Base-by-base conservation (phyloP, 1,140 invertebrate species). In the fruit fly (Drosophila melanogaster) region DNA sequence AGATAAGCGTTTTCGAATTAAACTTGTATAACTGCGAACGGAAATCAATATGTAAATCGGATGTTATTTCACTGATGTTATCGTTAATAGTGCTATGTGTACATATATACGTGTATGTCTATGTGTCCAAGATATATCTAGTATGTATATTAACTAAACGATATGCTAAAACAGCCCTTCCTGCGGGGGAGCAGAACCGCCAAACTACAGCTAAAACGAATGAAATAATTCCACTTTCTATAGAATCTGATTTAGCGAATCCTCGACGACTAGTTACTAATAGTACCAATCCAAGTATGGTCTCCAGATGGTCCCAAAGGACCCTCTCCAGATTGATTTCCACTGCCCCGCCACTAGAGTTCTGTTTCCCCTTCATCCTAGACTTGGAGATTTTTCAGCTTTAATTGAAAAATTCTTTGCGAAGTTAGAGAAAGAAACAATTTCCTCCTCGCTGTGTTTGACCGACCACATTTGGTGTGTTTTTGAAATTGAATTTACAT, bases 401-500 rank as follows among this genome's bases (percentile, higher is more conserved):
- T 10, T 14, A 44, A 77, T 61, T 64, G 61, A 86, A 86, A 81
- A 79, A 81, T 87, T 69, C 55, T 70, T 62, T 17, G 26, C 64
- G 58, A 79, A 64, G 80, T 84, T 41, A 47, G 19, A 50, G 59
- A 40, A 60, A 41, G 6, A 65, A 14, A 44, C 11, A 66, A 11
- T 72, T 66, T 49, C 64, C 57, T 73, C 62, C 57, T 73, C 62
- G 71, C 75, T 84, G 80, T 79, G 62, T 65, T 74, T 33, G 53
- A 47, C 43, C 44, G 53, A 47, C 43, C 44, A 70, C 50, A 61
- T n/a, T 46, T 24, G 40, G 60, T 81, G 56, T 70, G 64, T 83
- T 77, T 71, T 60, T 79, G 76, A 59, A 79, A 50, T 77, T 79
- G 30, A 84, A 84, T 84, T 83, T 79, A 75, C 72, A 69, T 54